Conservation (phyloP, 2,113 vertebrate genomes). For the Sterrhoptilus dennistouni region DNA sequence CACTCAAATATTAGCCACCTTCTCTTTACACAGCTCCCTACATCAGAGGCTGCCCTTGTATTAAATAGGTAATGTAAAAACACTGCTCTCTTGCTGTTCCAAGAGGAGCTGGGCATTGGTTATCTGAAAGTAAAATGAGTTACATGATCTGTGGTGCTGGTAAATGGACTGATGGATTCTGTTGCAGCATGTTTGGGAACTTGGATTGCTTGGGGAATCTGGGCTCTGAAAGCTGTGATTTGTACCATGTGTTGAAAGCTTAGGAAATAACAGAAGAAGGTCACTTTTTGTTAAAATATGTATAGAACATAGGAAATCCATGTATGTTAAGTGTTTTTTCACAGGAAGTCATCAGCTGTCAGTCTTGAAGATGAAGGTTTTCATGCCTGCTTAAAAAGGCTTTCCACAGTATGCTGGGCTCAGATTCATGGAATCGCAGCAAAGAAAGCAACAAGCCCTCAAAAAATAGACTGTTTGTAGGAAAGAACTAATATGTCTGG, state of each 20-base stretch:
- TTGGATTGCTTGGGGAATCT: background rate
- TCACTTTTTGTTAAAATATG: background rate
- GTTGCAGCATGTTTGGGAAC: background rate
- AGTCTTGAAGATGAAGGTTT: background rate
- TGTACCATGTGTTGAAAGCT: background rate
- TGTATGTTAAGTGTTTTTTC: background rate
- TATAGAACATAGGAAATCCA: background rate
- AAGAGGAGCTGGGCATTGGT: background rate
- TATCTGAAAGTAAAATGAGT: conserved; percentile 44
- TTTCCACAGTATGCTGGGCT: background rate
- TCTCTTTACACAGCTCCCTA: background rate
- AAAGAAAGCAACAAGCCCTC: background rate
- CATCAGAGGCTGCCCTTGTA: background rate
- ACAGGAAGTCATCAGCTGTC: background rate
- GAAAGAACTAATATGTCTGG: background rate
- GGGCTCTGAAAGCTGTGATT: conserved; percentile 29
- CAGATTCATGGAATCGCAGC: background rate
- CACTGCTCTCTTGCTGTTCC: background rate
- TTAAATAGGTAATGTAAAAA: background rate
- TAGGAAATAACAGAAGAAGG: background rate
- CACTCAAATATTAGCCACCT: background rate
- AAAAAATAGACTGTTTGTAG: background rate
- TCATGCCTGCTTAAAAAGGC: background rate
- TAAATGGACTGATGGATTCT: background rate
- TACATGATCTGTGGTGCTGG: background rate